phyloP scores from a whole-genome alignment of 2,888 invertebrate genomes.

The Scelioninae gen. 2 region DNA sequence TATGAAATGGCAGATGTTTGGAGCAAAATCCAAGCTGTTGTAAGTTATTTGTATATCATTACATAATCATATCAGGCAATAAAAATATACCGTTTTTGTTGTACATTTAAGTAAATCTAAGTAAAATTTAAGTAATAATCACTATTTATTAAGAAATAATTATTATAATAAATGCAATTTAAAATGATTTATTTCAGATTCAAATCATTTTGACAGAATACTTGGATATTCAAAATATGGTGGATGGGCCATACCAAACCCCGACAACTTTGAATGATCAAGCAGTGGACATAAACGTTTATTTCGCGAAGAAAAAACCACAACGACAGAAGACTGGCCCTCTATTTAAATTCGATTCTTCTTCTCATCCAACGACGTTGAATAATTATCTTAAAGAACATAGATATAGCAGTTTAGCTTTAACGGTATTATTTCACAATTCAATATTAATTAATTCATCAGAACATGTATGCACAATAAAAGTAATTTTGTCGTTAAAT shows the following conservation, averaged over 20 bases:
- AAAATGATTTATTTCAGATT: no score
- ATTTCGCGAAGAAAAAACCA: constrained; percentile 77
- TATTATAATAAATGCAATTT: no score
- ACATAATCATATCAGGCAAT: no score
- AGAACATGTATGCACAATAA: no score
- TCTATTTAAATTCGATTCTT: constrained; percentile 71
- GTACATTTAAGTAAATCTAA: no score
- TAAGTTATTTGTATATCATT: constrained; percentile 77
- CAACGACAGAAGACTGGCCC: constrained; percentile 70
- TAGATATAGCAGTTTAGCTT: constrained; percentile 75
- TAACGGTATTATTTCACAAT: constrained; percentile 65
- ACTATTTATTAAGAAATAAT: no score
- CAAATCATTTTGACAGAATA: constrained; percentile 91
- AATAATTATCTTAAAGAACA: constrained; percentile 71
- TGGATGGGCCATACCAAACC: constrained; percentile 78
- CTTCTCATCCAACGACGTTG: constrained; percentile 77
- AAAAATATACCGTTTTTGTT: no score
- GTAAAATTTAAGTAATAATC: no score
- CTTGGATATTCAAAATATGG: constrained; percentile 88
- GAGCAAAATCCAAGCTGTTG: constrained; percentile 92
- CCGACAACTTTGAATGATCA: constrained; percentile 75
- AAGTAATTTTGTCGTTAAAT: constrained; percentile 7
- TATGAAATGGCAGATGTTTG: constrained; percentile 89
- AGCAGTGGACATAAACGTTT: constrained; percentile 78
- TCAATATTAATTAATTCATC: not conserved